Evolutionary conservation across 2,797 vertebrate species (phyloP).

Genomic region (Pogonophryne albipinna): DNA sequence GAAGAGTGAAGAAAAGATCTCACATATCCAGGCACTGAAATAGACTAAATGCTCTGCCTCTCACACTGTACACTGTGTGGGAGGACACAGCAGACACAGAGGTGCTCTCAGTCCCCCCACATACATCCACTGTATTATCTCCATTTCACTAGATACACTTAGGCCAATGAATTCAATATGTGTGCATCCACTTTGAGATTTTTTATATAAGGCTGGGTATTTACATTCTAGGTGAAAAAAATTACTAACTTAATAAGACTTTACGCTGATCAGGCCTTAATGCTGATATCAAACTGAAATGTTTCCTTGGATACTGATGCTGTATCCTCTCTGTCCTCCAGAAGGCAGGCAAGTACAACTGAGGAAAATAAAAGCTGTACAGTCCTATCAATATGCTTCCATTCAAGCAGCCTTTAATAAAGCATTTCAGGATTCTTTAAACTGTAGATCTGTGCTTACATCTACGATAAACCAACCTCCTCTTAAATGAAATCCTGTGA

Average conservation of each 20-base stretch:
- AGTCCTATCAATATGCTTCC: neutral
- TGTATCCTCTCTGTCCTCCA: slow-evolving; percentile 57
- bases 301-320: slow-evolving; percentile 16
- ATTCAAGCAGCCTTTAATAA: neutral
- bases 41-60: slow-evolving; percentile 68
- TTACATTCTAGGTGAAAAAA: neutral
- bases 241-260: neutral
- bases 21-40: slow-evolving; percentile 70
- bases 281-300: neutral
- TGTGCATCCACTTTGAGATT: neutral
- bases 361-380: neutral
- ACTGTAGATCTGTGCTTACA: too few relatives aligned
- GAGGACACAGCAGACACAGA: slow-evolving; percentile 71
- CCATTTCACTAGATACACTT: slow-evolving; percentile 11
- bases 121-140: slow-evolving; percentile 51
- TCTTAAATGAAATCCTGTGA: too few relatives aligned
- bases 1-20: slow-evolving; percentile 68
- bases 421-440: neutral
- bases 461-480: too few relatives aligned
- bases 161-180: slow-evolving; percentile 6
- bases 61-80: slow-evolving; percentile 65
- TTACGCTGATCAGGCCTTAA: neutral
- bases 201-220: neutral
- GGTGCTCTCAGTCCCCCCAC: slow-evolving; percentile 65
- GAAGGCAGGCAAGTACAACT: slow-evolving; percentile 61